Percentiles rank a stretch among this genome's conserved stretches.
Conservation (phyloP, 2,797 vertebrate genomes). For the Poecilia picta region DNA sequence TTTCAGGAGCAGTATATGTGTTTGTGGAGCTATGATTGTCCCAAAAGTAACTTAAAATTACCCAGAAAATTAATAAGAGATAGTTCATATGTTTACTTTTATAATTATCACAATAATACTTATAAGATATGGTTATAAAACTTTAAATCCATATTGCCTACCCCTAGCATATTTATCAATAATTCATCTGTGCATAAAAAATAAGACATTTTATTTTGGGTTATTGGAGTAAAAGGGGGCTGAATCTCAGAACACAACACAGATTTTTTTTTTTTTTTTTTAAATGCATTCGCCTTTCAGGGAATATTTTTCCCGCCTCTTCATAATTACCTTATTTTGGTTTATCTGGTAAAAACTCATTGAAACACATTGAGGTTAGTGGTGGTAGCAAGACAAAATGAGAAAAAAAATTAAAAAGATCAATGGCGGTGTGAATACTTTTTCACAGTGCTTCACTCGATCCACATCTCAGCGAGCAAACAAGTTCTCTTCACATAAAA, state of each 20-base stretch:
- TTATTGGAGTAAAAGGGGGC: background rate
- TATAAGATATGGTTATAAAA: too few species aligned
- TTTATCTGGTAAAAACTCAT: background rate
- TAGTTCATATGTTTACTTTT: too few species aligned
- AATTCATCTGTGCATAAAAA: background rate
- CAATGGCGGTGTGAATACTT: background rate
- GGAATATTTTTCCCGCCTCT: background rate
- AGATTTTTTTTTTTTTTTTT: background rate
- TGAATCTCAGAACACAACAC: background rate
- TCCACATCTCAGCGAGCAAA: slow-evolving; percentile 15
- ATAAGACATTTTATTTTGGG: background rate
- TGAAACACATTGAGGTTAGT: background rate
- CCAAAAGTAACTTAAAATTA: too few species aligned
- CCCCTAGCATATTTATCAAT: background rate
- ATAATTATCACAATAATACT: too few species aligned
- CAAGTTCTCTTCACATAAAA: background rate
- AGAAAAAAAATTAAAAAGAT: background rate
- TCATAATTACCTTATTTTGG: background rate
- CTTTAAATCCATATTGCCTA: too few species aligned
- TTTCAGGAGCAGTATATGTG: too few species aligned
- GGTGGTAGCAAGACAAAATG: background rate
- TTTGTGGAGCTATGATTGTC: too few species aligned
- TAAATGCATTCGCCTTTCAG: too few species aligned
- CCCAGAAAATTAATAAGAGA: too few species aligned
- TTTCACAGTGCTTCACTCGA: background rate